Evolutionary conservation across 2,888 invertebrate species (phyloP).

Genomic region (Selenia dentaria): DNA sequence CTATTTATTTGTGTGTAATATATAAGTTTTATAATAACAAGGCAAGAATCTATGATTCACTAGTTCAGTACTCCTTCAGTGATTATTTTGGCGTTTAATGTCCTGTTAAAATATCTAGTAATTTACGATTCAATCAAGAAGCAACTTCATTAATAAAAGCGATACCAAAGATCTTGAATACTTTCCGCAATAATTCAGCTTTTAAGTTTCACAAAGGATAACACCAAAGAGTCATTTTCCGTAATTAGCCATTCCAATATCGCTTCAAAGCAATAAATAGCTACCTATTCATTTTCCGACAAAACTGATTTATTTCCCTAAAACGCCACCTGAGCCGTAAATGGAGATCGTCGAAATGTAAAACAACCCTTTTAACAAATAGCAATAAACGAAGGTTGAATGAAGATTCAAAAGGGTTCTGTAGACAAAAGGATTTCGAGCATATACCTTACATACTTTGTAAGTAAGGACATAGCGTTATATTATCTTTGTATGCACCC

Average conservation of each 20-base stretch:
- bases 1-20: too few relatives aligned
- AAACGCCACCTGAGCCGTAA: slow-evolving; percentile 37
- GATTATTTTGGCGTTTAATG: too few relatives aligned
- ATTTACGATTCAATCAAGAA: too few relatives aligned
- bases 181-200: too few relatives aligned
- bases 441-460: neutral
- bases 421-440: slow-evolving; percentile 10
- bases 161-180: too few relatives aligned
- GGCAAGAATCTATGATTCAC: too few relatives aligned
- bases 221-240: slow-evolving; percentile 17
- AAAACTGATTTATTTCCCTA: slow-evolving; percentile 38
- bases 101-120: too few relatives aligned
- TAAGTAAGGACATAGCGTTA: neutral
- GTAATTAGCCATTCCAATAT: slow-evolving; percentile 28
- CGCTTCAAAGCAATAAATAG: slow-evolving; percentile 19
- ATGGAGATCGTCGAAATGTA: slow-evolving; percentile 24
- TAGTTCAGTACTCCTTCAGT: too few relatives aligned
- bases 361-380: slow-evolving; percentile 37
- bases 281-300: slow-evolving; percentile 23
- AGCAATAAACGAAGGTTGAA: slow-evolving; percentile 26
- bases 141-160: too few relatives aligned
- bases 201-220: slow-evolving; percentile 27
- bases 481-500: too few relatives aligned
- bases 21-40: too few relatives aligned
- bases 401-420: slow-evolving; percentile 16